phyloP scores from a whole-genome alignment of 2,888 invertebrate genomes.

The Halocaridina rubra region DNA sequence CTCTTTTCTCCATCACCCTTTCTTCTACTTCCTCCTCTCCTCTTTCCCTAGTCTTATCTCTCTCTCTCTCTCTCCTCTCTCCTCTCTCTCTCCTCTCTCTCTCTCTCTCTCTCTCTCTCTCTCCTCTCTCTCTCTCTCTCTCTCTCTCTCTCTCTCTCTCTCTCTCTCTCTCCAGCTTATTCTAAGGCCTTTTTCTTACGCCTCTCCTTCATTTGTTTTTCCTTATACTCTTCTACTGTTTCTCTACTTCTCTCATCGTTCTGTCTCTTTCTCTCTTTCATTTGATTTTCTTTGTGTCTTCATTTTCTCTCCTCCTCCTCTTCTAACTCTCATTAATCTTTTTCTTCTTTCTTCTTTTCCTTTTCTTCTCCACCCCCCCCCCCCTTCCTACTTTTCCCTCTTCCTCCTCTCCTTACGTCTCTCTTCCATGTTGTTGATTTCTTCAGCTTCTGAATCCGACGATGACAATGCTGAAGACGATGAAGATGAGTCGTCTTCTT shows the following conservation, averaged over 20 bases:
- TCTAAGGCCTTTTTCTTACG: too few relatives aligned
- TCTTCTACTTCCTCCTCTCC: not conserved
- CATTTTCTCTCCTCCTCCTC: not conserved
- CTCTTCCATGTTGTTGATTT: constrained; percentile 52
- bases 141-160: not conserved
- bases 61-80: not conserved
- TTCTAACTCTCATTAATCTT: not conserved
- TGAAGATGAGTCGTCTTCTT: constrained; percentile 59
- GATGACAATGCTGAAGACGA: constrained; percentile 59
- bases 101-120: not conserved
- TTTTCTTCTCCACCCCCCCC: not conserved
- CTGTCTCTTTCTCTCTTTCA: not conserved
- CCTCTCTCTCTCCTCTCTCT: not conserved
- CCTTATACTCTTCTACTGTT: not conserved
- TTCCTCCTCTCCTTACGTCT: constrained; percentile 43
- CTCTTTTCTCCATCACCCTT: not conserved
- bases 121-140: not conserved
- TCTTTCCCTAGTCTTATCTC: not conserved
- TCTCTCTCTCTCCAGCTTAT: too few relatives aligned
- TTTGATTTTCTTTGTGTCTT: not conserved
- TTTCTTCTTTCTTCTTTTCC: not conserved
- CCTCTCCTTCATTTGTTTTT: too few relatives aligned
- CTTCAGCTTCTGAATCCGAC: constrained; percentile 62
- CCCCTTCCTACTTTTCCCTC: not conserved
- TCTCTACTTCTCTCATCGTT: not conserved